A percentile compares a stretch with the other conserved stretches of the same genome.
Conservation (phyloP, 2,888 invertebrate species). For the Aromia moschata region DNA sequence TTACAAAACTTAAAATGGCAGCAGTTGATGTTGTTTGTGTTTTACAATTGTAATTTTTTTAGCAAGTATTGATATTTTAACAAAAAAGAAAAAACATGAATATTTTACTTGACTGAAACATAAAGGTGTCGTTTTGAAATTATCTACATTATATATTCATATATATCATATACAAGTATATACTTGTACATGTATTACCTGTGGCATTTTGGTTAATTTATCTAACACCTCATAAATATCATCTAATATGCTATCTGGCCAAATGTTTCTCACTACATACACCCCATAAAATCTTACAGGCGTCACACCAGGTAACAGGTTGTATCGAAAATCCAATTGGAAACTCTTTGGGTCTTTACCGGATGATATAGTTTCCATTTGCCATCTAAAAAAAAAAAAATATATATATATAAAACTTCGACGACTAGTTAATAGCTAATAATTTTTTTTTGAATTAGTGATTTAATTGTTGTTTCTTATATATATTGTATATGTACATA, state of each 20-base stretch:
- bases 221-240: constrained; percentile 65
- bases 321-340: constrained; percentile 72
- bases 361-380: constrained; percentile 61
- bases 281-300: constrained; percentile 73
- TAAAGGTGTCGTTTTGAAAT: no score
- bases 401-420: no score
- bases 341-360: constrained; percentile 53
- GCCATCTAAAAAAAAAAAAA: constrained; percentile 65
- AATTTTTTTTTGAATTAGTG: neutral
- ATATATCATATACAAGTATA: no score
- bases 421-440: no score
- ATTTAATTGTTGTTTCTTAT: neutral
- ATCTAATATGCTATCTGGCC: constrained; percentile 68
- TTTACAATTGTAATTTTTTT: no score
- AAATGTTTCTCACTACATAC: constrained; percentile 69
- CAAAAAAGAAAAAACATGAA: no score
- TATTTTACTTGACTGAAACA: no score
- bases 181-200: constrained; percentile 36
- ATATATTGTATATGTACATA: no score
- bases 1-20: no score
- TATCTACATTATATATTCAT: no score
- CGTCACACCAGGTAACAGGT: constrained; percentile 69
- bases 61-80: no score
- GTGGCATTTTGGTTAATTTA: constrained; percentile 28
- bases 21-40: no score